A percentile compares a stretch with the other conserved stretches of the same genome.
phyloP scores from a whole-genome alignment of 2,113 vertebrate species.

The Ceratotherium simum region DNA sequence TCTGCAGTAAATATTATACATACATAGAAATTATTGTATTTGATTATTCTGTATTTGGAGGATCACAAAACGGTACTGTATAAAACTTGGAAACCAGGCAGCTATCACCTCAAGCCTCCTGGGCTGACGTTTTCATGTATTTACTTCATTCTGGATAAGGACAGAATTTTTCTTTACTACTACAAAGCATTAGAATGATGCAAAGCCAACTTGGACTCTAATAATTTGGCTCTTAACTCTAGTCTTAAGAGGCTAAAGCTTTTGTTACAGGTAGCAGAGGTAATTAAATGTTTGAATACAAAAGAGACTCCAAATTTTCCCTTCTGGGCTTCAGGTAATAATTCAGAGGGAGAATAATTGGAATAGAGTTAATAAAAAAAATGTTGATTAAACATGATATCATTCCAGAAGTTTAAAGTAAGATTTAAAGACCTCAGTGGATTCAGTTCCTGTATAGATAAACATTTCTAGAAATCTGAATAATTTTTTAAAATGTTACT shows the following conservation, averaged over 20 bases:
- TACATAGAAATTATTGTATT: not conserved
- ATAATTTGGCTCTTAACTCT: not conserved
- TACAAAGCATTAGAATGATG: not conserved
- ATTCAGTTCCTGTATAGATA: conserved; percentile 8
- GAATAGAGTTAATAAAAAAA: not conserved
- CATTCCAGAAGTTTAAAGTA: not conserved
- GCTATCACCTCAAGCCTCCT: not conserved
- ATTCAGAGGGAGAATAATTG: not conserved
- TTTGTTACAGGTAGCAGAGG: not conserved
- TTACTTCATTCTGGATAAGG: conserved; percentile 9
- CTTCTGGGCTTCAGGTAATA: not conserved
- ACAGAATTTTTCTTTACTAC: conserved; percentile 1
- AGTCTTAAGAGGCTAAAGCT: not conserved
- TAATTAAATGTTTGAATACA: conserved; percentile 20
- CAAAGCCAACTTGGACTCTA: not conserved
- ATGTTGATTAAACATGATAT: conserved; percentile 3
- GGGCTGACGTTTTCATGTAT: not conserved
- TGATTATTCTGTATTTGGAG: conserved; percentile 7
- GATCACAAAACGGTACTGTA: not conserved
- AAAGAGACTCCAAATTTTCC: not conserved
- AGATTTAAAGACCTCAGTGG: not conserved
- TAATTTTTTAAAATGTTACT: not conserved
- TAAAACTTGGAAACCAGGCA: not conserved
- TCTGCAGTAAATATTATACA: not conserved
- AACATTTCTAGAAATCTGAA: conserved; percentile 52